Base-by-base conservation (phyloP, 2,113 vertebrate species). In the Lepisosteus osseus region DNA sequence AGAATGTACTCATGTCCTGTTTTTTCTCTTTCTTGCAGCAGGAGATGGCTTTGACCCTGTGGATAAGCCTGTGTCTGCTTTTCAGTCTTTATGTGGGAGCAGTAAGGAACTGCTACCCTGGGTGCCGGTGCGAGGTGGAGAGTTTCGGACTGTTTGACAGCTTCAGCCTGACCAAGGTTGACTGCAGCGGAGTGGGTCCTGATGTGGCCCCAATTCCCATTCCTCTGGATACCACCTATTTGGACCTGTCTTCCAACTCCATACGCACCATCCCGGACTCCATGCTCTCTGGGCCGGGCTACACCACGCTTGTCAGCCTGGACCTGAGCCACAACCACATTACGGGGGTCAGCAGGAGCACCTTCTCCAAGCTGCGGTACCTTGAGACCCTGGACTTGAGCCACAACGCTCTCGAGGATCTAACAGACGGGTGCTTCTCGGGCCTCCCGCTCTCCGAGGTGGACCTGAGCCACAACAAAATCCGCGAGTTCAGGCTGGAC, bases 131-230 rank as follows among this genome's bases (percentile, higher is more conserved):
- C 0, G 95, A 99, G 67, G 95, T 98, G 83, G 96, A 99, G 83
- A 98, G 89, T 71, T 99, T 95, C 1, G 97, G 97, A 43, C 92
- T 97, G 70, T 99, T 99, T 0, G 94, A 97, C 84, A 99, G 97
- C 87, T 99, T 99, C 86, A 99, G 97, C 77, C 78, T 99, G 79
- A 99, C 96, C 45, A 94, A 93, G 17, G 97, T 97, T 72, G 95
- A 98, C 77, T 99, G 97, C 80, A 91, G 93, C 0, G 88, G 92
- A 11, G 82, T 97, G 41, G 95, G 94, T 0, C 89, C 94, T 1
- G 86, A 89, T 40, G 79, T 90, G 2, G 83, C 94, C 77, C 95
- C 96, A 0, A 88, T 98, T 57, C 90, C 94, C 73, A 96, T 99
- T 76, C 97, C 97, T 0, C 82, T 99, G 86, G 97, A 98, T 83